Percentiles rank a stretch among this genome's conserved stretches.
Conservation (phyloP, 2,888 invertebrate species). For the Boloria euphrosyne region DNA sequence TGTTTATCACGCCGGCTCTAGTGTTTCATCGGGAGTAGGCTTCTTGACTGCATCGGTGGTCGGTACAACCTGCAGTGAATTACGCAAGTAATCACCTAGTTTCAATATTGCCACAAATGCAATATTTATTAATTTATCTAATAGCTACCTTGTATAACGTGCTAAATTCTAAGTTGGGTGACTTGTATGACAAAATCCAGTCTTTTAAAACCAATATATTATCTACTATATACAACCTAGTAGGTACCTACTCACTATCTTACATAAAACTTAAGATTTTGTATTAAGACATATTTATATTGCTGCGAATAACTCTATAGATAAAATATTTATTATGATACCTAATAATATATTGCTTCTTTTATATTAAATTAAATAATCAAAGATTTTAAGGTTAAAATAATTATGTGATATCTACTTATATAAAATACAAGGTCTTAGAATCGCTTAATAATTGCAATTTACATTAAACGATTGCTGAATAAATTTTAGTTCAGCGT, state of each 20-base stretch:
- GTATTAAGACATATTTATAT: no score
- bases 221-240: no score
- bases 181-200: no score
- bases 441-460: neutral
- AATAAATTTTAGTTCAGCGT: neutral
- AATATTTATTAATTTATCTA: constrained; percentile 9
- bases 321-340: neutral
- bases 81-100: constrained; percentile 46
- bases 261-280: no score
- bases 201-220: no score
- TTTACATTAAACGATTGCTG: neutral
- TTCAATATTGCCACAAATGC: constrained; percentile 32
- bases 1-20: constrained; percentile 9
- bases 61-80: constrained; percentile 42
- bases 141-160: neutral
- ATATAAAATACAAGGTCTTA: neutral
- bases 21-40: constrained; percentile 3
- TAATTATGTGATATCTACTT: no score
- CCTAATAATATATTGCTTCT: neutral
- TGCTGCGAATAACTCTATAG: neutral
- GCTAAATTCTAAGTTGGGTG: no score
- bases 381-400: constrained; percentile 1
- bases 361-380: neutral
- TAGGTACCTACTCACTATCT: no score
- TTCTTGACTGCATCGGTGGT: constrained; percentile 40